These are phyloP conservation scores for Carcharodon carcharias DNA, from an alignment of 2,797 vertebrate species.

Conservation along the genomic window DNA sequence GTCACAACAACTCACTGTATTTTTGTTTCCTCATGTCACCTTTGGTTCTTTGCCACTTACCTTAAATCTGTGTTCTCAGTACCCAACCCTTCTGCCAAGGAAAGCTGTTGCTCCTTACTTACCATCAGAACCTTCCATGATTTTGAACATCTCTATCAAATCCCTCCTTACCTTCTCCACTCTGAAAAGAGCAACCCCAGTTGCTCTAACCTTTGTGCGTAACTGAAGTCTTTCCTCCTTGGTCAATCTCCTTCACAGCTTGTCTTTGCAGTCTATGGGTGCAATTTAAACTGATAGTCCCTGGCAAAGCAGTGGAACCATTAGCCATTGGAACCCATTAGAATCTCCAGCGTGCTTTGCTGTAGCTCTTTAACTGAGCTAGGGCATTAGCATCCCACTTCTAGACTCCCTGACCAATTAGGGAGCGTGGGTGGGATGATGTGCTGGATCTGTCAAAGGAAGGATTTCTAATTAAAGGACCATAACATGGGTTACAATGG, in stretches of 20 bases:
- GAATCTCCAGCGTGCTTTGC: neutral
- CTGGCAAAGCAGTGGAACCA: neutral
- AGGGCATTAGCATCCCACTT: neutral
- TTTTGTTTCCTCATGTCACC: neutral
- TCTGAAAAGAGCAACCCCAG: too few species aligned
- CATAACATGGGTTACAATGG: too few species aligned
- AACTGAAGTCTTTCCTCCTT: too few species aligned
- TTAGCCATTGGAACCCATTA: neutral
- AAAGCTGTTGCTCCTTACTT: too few species aligned
- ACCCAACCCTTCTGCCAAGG: neutral
- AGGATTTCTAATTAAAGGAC: too few species aligned
- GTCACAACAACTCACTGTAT: neutral
- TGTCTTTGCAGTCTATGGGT: neutral
- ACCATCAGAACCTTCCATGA: too few species aligned
- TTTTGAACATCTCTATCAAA: too few species aligned
- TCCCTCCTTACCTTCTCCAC: too few species aligned
- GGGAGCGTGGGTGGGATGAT: too few species aligned
- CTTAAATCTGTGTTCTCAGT: neutral
- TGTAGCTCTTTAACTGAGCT: neutral
- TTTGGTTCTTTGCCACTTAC: neutral
- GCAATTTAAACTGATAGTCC: neutral
- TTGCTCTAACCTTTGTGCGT: too few species aligned
- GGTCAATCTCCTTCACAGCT: neutral
- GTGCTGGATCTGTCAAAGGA: too few species aligned
- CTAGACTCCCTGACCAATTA: neutral